Conservation (phyloP, 2,113 vertebrate species). For the Deroptyus accipitrinus region DNA sequence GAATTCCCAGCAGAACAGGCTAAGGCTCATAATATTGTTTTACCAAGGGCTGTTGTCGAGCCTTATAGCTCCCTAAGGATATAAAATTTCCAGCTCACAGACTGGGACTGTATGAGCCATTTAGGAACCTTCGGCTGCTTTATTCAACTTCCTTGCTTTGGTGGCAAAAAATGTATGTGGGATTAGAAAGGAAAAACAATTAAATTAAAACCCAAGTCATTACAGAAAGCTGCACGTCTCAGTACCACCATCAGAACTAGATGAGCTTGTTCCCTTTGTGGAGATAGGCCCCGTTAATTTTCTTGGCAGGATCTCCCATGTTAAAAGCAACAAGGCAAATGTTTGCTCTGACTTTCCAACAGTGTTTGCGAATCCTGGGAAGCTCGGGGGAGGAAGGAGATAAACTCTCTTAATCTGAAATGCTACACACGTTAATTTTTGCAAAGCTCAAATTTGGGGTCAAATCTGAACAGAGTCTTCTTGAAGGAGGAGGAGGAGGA, state of each 20-base stretch:
- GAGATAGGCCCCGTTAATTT: constrained; percentile 29
- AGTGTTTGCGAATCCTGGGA: neutral
- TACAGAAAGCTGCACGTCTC: neutral
- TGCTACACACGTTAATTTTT: neutral
- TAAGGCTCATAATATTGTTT: neutral
- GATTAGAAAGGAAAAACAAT: neutral
- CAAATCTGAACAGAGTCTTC: constrained; percentile 17
- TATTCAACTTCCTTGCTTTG: neutral
- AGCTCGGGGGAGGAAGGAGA: neutral
- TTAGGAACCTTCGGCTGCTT: neutral
- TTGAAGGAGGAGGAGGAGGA: constrained; percentile 7
- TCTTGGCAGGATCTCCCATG: constrained; percentile 33
- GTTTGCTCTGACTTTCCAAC: neutral
- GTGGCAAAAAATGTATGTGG: neutral
- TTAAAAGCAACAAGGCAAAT: constrained; percentile 19
- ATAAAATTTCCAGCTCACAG: constrained; percentile 6
- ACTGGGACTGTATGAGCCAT: neutral
- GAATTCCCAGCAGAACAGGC: neutral
- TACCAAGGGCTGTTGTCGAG: neutral
- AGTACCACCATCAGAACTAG: neutral
- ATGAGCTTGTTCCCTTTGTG: constrained; percentile 9
- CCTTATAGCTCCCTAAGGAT: neutral
- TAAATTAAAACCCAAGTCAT: neutral
- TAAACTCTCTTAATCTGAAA: neutral
- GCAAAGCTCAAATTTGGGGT: constrained; percentile 18